phyloP scores from a whole-genome alignment of 1,140 invertebrate species.

The Pseudomyrmex pallidus region DNA sequence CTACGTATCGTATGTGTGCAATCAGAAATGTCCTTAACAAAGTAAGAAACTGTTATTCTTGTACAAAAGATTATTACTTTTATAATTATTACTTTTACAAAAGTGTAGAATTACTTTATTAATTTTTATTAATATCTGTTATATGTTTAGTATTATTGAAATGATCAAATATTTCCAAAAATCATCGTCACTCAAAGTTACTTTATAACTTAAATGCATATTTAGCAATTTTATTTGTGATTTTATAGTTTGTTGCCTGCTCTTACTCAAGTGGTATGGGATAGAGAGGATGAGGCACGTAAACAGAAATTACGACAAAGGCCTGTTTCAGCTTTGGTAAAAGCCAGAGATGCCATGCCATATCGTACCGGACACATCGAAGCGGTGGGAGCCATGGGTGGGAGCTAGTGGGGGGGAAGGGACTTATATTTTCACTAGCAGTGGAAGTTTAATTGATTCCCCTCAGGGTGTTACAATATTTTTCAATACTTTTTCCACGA shows the following conservation, averaged over 20 bases:
- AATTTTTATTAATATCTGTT: background rate
- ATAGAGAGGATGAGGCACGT: constrained; percentile 93
- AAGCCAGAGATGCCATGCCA: no score
- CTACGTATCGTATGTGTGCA: no score
- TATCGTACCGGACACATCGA: no score
- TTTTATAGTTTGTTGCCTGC: constrained; percentile 90
- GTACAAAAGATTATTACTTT: background rate
- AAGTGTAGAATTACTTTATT: no score
- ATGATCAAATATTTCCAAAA: background rate
- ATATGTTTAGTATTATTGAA: background rate
- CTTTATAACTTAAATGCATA: background rate
- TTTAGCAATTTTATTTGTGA: background rate
- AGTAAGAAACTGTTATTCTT: constrained; percentile 9
- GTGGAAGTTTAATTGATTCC: no score
- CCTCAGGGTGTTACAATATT: no score
- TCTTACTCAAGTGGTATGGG: constrained; percentile 94
- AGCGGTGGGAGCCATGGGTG: no score
- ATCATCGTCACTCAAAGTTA: background rate
- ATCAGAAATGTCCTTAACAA: constrained; percentile 7
- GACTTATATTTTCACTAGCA: no score
- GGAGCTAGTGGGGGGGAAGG: no score
- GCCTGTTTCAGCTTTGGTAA: constrained; percentile 90
- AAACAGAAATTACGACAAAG: constrained; percentile 87
- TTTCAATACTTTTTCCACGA: no score
- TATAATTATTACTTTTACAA: no score